Conservation (phyloP, 2,797 vertebrate species). For the Threskiornis aethiopicus region DNA sequence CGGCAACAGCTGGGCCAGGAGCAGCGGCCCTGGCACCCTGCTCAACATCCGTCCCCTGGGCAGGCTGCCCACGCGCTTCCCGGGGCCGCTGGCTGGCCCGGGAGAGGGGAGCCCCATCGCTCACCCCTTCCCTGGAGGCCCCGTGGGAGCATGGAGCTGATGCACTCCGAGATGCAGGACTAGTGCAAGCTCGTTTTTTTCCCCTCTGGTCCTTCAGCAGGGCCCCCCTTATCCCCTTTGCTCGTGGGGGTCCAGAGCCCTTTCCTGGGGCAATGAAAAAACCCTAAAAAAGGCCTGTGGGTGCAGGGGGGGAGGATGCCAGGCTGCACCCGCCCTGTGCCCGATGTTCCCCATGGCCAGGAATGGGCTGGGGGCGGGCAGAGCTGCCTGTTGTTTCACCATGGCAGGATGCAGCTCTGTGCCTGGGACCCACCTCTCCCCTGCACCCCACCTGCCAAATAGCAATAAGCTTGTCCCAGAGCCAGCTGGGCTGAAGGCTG, state of each 20-base stretch:
- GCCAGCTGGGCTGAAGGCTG: not conserved
- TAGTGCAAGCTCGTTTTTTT: not conserved
- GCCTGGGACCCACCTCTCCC: not conserved
- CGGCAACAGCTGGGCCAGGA: not conserved
- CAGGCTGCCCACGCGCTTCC: not conserved
- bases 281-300: not conserved
- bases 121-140: not conserved
- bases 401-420: not conserved
- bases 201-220: not conserved
- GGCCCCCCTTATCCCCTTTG: accelerated
- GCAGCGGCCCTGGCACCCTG: not conserved
- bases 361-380: not conserved
- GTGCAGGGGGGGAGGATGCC: not conserved
- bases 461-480: not conserved
- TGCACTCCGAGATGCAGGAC: not conserved
- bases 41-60: not conserved
- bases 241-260: not conserved
- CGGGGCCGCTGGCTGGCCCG: accelerated
- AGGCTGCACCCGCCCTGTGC: not conserved
- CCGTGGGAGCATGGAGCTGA: accelerated
- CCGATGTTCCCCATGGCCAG: accelerated
- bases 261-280: not conserved
- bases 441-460: not conserved
- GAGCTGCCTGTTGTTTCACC: not conserved
- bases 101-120: accelerated